Conservation (phyloP, 2,113 vertebrate genomes). For the Parus major region DNA sequence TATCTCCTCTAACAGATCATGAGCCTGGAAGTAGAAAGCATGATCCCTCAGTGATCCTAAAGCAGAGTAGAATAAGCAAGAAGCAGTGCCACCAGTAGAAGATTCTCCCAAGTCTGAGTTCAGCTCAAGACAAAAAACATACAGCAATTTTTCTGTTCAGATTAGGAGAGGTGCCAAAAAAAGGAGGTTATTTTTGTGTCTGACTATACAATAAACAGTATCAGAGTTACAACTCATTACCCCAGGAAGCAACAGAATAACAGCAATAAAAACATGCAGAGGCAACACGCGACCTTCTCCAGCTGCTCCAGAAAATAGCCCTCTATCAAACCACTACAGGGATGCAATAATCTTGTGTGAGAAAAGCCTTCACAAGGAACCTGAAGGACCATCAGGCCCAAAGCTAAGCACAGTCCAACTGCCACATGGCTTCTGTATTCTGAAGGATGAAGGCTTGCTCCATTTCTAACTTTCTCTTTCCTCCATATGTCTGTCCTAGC, state of each 20-base stretch:
- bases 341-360: neutral
- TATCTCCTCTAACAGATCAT: neutral
- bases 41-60: neutral
- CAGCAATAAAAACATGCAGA: neutral
- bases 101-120: neutral
- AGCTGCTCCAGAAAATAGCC: neutral
- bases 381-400: neutral
- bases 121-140: neutral
- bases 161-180: neutral
- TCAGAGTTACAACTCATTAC: neutral
- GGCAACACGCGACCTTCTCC: fast-evolving
- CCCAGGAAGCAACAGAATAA: neutral
- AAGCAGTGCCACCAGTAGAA: neutral
- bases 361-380: neutral
- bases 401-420: neutral
- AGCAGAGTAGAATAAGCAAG: neutral
- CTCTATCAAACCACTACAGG: neutral
- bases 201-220: neutral
- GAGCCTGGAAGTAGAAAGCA: neutral
- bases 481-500: neutral
- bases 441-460: neutral
- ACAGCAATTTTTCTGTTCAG: neutral
- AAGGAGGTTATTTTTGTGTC: neutral
- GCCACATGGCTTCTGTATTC: neutral
- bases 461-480: neutral